phyloP scores from a whole-genome alignment of 1,140 invertebrate species.

The Neodiprion pinetum region DNA sequence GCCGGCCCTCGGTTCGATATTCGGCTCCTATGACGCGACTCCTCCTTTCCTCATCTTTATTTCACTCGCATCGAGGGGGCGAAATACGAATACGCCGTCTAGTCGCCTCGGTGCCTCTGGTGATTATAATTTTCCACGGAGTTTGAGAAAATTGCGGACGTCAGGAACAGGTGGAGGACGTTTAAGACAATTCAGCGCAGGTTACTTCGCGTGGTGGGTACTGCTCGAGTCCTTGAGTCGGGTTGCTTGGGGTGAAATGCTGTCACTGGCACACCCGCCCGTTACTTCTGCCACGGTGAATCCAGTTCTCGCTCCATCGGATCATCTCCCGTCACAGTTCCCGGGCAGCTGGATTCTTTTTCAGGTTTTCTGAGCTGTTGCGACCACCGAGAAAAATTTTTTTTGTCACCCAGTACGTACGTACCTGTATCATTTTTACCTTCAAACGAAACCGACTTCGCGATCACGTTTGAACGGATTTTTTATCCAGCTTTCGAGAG shows the following conservation, averaged over 20 bases:
- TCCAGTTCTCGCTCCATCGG: constrained; percentile 45
- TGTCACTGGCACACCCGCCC: constrained; percentile 59
- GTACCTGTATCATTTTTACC: neutral
- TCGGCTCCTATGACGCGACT: neutral
- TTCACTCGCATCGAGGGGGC: neutral
- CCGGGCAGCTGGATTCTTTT: neutral
- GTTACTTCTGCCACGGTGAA: constrained; percentile 60
- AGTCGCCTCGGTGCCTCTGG: constrained; percentile 22
- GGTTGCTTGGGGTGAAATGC: constrained; percentile 35
- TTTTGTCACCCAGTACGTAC: neutral
- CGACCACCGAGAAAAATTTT: no score
- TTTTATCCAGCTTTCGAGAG: no score
- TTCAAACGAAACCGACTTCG: neutral
- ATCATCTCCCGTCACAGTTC: constrained; percentile 35
- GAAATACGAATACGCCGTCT: constrained; percentile 45
- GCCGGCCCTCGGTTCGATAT: no score
- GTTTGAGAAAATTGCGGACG: constrained; percentile 57
- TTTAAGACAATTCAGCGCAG: constrained; percentile 50
- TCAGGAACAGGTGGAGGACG: constrained; percentile 54
- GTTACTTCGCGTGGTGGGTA: constrained; percentile 23
- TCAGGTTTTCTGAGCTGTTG: neutral
- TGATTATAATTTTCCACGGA: constrained; percentile 58
- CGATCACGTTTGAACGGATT: no score
- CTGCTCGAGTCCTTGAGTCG: neutral
- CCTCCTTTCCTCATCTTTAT: constrained; percentile 39